Evolutionary conservation across 37 sponge, comb jelly and placozoan species (phyloP).

Genomic region (Chondrilla cf. caribensis): DNA sequence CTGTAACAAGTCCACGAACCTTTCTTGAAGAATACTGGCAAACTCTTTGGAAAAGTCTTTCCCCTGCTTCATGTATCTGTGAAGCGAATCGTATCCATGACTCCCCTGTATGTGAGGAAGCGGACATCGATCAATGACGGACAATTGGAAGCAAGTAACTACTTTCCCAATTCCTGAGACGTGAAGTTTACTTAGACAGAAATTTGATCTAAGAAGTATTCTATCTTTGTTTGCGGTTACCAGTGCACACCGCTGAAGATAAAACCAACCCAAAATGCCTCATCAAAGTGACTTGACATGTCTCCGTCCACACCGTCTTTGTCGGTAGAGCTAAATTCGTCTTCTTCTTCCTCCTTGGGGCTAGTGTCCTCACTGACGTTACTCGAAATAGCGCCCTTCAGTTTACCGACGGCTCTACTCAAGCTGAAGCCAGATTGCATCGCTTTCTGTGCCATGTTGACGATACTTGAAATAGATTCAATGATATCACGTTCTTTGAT

Average conservation of each 20-base stretch:
- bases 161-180: neutral
- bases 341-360: neutral
- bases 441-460: too few relatives aligned
- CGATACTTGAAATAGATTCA: too few relatives aligned
- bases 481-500: too few relatives aligned
- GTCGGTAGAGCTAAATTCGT: neutral
- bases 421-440: slow-evolving; percentile 6
- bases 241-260: too few relatives aligned
- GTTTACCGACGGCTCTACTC: neutral
- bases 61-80: slow-evolving; percentile 61
- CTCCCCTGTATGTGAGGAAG: too few relatives aligned
- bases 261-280: slow-evolving; percentile 60
- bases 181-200: neutral
- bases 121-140: too few relatives aligned
- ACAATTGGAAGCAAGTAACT: neutral
- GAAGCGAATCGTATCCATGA: slow-evolving; percentile 73
- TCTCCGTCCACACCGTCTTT: neutral
- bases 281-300: slow-evolving; percentile 42
- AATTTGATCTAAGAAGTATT: neutral
- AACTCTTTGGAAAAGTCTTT: slow-evolving; percentile 77
- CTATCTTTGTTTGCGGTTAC: neutral
- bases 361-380: neutral
- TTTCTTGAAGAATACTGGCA: slow-evolving; percentile 57
- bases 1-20: slow-evolving; percentile 24
- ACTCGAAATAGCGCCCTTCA: slow-evolving; percentile 5